Percentiles rank a stretch among this genome's conserved stretches.
These are phyloP conservation scores for Oasisia sp. DNA, from an alignment of 2,888 invertebrate species.

Conservation along the genomic window DNA sequence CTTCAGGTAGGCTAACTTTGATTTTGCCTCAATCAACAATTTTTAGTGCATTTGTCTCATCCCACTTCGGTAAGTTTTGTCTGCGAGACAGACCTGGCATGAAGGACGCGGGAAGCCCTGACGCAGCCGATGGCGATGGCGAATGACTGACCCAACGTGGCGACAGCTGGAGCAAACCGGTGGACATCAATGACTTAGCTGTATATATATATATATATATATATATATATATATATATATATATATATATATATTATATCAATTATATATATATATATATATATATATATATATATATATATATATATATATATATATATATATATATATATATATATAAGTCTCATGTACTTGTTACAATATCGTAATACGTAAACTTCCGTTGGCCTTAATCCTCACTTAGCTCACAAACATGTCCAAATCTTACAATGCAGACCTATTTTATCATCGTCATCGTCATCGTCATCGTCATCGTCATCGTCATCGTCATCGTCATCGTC, in stretches of 20 bases:
- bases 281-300: too few species aligned
- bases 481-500: too few species aligned
- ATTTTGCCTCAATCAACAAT: background rate
- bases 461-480: too few species aligned
- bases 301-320: too few species aligned
- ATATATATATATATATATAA: background rate
- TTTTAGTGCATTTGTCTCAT: background rate
- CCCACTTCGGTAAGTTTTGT: background rate
- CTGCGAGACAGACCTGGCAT: conserved; percentile 20
- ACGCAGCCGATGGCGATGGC: conserved; percentile 36
- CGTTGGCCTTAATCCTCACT: too few species aligned
- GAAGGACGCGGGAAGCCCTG: conserved; percentile 36
- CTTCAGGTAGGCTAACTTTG: background rate
- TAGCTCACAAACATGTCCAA: too few species aligned
- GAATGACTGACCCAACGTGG: conserved; percentile 37
- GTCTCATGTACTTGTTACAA: background rate
- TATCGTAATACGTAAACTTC: background rate
- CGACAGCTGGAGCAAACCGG: conserved; percentile 30
- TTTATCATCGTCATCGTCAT: too few species aligned
- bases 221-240: too few species aligned
- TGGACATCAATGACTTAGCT: background rate
- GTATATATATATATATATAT: too few species aligned
- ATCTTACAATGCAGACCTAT: too few species aligned
- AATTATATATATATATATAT: too few species aligned
- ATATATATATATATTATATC: too few species aligned